Evolutionary conservation across 2,888 invertebrate genomes (phyloP), one percentile per base, ranked within the genome.

Genomic region (Epinotia nisella): DNA sequence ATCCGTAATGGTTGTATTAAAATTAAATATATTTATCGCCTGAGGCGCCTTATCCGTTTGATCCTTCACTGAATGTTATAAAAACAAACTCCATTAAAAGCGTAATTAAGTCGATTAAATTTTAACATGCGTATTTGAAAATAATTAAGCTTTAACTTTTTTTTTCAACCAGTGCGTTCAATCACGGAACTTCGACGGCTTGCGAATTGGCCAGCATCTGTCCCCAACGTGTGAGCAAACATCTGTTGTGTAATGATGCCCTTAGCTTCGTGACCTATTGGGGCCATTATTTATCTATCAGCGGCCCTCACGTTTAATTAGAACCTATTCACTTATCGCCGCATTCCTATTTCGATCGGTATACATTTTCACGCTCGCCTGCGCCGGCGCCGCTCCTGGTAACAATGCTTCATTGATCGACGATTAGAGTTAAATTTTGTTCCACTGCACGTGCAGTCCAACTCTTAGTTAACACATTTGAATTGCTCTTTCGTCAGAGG

Each of bases 261-360:
- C 86, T 87, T 82, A 82, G 82, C 82, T 82, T 82, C 83, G 85
- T 87, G 88, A 88, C 87, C 85, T 85, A 85, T 83, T 81, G 80
- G 75, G 77, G 79, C 83, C 79, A 83, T 85, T 85, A 82, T 86
- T 73, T 85, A 86, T 89, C 87, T 87, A 85, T 84, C 81, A 83
- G 76, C 79, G 83, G 80, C 87, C 86, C 88, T 87, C 83, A 79
- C 80, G 80, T 87, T 87, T 92, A 92, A 93, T 92, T 93, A 92
- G 88, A 78, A 79, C 82, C 88, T 90, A 92, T 92, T 92, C 90
- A 91, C 83, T 89, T 90, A 90, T 90, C 89, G 81, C 81, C 86
- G 82, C 85, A 85, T 87, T 89, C 85, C 84, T 82, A 87, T 88
- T 89, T 81, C 82, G 83, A 90, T 90, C 88, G 81, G 82, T 87